Base-by-base conservation (phyloP, 2,888 invertebrate species). In the Noctua comes region DNA sequence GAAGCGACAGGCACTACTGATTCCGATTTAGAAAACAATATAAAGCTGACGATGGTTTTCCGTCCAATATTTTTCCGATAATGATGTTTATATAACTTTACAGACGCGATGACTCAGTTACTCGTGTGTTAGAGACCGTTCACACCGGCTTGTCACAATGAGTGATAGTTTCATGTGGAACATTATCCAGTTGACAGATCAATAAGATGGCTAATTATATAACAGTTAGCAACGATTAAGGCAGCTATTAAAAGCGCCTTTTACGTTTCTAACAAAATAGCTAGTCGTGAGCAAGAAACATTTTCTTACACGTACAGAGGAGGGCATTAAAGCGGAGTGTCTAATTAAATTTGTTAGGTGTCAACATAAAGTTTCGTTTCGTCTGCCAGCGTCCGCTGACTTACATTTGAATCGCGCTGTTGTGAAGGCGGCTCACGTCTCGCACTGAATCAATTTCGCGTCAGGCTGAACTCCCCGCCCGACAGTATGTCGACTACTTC, bases 401-500 rank as follows among this genome's bases (percentile, higher is more conserved):
- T 92, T 93, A 94, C 95, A 95, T 95, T 96, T 95, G 95, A 94
- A 95, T 94, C 92, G 92, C 88, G 87, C 82, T 82, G 90, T 93
- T 93, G 90, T 91, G 92, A 91, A 96, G 93, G 93, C 96, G 82
- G 86, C 91, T 92, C 96, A 96, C 96, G 96, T 96, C 92, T 86
- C 89, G 90, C 93, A 93, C 94, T 96, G 96, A 96, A 96, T 96
- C 96, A 96, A 96, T 96, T 96, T 94, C 93, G 92, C 93, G 95
- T 95, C 95, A 94, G 94, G 89, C 92, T 90, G 89, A 88, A 92
- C 93, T 92, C 91, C 89, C 84, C 79, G 91, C 93, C 89, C 92
- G 93, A 92, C 93, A 92, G 89, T 88, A 86, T 89, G 89, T 88
- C 84, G 88, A 84, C 88, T 88, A 89, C 88, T 93, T 90, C 86